Evolutionary conservation across 2,888 invertebrate genomes (phyloP), one percentile per base, ranked within the genome.

Genomic region (Azorinus chamasolen): DNA sequence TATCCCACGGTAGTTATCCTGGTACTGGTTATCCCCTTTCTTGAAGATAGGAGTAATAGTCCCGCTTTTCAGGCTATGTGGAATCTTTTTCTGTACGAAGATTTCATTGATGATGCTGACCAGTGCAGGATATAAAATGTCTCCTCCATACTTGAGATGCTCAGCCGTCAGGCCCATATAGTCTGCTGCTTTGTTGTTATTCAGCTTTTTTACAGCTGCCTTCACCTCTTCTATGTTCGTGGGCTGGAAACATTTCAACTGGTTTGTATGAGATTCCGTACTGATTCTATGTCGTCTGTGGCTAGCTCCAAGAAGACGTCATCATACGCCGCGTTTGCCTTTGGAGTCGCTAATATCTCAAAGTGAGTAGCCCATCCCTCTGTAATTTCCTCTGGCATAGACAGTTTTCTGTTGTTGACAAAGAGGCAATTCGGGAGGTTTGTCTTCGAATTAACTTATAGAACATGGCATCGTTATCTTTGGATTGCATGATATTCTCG

Each of bases 101-200:
- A 62, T 27, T 16, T n/a, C 6, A n/a, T 62, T 62, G 1, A 62
- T 24, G 12, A 62, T n/a, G 5, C 18, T 41, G 3, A 14, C 37
- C 8, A 62, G 18, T 14, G 24, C 32, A 18, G 27, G 27, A 1
- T 37, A 5, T 16, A 62, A n/a, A 12, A 8, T 20, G 3, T n/a
- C 18, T 39, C 62, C 51, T 62, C 51, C 62, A 8, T 22, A 16
- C 41, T 62, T 50, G 51, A 62, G 20, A 20, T 62, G 51, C 20
- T 58, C 32, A 39, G 16, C 46, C 1, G 53, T 51, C 1, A 62
- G 25, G 12, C 51, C 51, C 1, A 39, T 22, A 46, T 14, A n/a
- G 24, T 51, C 62, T 18, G 50, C 27, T 3, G 62, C 50, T 51
- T 62, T 62, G 41, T 51, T 62, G 25, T 62, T 62, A 18, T 62